These are phyloP conservation scores for Peromyscus aztecus DNA, from an alignment of 2,797 vertebrate species.

Conservation along the genomic window DNA sequence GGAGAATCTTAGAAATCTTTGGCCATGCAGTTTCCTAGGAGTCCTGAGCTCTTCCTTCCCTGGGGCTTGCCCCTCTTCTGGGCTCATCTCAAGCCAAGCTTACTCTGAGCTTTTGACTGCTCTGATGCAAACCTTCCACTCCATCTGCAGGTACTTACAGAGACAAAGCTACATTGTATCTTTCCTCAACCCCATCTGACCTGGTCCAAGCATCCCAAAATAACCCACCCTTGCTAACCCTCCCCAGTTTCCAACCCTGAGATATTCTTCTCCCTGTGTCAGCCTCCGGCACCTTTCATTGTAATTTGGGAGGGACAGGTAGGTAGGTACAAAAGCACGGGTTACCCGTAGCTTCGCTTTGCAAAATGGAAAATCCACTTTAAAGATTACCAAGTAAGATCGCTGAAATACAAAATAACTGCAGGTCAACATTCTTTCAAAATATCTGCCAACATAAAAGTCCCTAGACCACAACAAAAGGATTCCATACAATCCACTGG, in stretches of 20 bases:
- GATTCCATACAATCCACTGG: neutral
- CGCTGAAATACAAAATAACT: neutral
- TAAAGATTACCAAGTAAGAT: neutral
- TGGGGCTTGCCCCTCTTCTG: fast-evolving
- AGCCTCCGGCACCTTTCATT: neutral
- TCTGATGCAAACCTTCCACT: neutral
- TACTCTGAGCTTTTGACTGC: no score
- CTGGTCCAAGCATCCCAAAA: no score
- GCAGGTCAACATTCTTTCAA: neutral
- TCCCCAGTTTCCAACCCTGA: neutral
- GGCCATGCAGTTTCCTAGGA: neutral
- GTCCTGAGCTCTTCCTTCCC: neutral
- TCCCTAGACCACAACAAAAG: neutral
- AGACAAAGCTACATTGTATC: neutral
- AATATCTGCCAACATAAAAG: neutral
- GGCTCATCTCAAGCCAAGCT: neutral
- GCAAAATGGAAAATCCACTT: neutral
- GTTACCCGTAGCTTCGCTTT: neutral
- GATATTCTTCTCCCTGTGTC: fast-evolving
- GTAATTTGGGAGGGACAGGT: neutral
- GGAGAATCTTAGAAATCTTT: no score
- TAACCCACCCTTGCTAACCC: fast-evolving
- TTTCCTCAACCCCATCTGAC: neutral
- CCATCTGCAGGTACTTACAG: neutral
- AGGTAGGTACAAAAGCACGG: neutral